Conservation (phyloP, 1,140 invertebrate species). For the Charaxes varanes region DNA sequence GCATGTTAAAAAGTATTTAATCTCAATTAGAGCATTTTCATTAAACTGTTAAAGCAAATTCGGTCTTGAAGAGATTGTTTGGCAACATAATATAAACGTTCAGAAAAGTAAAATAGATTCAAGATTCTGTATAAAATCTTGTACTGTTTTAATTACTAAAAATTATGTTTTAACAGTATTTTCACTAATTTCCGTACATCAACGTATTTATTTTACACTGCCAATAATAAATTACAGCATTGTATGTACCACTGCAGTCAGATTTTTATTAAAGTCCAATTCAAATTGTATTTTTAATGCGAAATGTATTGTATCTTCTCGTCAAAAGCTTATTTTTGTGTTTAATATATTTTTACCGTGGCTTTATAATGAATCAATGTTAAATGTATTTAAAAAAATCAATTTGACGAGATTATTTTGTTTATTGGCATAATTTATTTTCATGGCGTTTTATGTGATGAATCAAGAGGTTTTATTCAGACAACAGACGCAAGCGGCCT, state of each 20-base stretch:
- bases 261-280: neutral
- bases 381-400: slow-evolving; percentile 3
- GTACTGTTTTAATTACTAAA: too few species aligned
- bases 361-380: neutral
- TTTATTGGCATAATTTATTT: slow-evolving; percentile 6
- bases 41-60: too few species aligned
- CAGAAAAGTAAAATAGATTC: too few species aligned
- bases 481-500: slow-evolving; percentile 4
- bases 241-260: slow-evolving; percentile 3
- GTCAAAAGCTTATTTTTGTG: slow-evolving; percentile 1
- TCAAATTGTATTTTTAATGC: neutral
- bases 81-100: too few species aligned
- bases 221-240: too few species aligned
- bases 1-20: too few species aligned
- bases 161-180: too few species aligned
- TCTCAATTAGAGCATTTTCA: too few species aligned
- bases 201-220: slow-evolving; percentile 13
- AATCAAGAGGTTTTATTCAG: slow-evolving; percentile 12
- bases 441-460: slow-evolving; percentile 4
- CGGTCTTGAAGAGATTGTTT: too few species aligned
- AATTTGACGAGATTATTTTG: slow-evolving; percentile 10
- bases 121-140: too few species aligned
- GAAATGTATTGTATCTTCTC: neutral
- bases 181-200: too few species aligned
- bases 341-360: neutral